These are phyloP conservation scores for Platycheirus rosarum DNA, from an alignment of 2,888 invertebrate species.

Conservation along the genomic window DNA sequence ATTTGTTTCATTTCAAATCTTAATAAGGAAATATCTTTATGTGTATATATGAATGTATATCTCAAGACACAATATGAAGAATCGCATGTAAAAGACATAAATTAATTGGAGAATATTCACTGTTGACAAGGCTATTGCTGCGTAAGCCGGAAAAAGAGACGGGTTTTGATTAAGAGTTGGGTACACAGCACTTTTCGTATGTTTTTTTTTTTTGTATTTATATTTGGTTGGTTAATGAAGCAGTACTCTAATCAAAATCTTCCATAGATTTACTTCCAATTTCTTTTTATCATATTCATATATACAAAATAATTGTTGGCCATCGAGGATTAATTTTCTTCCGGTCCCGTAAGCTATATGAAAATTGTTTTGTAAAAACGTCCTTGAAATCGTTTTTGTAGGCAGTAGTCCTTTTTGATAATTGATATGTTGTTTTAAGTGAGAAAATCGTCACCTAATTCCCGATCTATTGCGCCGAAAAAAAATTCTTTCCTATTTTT, in stretches of 20 bases:
- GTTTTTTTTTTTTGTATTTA: slow-evolving; percentile 32
- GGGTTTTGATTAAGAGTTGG: slow-evolving; percentile 55
- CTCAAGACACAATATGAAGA: not conserved
- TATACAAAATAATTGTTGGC: no score
- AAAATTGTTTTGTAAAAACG: no score
- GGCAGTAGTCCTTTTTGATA: no score
- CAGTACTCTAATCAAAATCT: not conserved
- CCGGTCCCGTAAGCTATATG: no score
- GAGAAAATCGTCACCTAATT: no score
- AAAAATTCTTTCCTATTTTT: no score
- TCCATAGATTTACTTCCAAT: not conserved
- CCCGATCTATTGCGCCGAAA: no score
- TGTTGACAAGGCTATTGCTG: slow-evolving; percentile 46
- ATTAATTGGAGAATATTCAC: slow-evolving; percentile 67
- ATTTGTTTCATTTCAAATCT: slow-evolving; percentile 59
- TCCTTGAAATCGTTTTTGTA: no score
- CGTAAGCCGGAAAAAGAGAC: slow-evolving; percentile 50
- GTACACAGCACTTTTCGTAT: slow-evolving; percentile 42
- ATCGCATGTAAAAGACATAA: slow-evolving; percentile 46
- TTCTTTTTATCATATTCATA: no score
- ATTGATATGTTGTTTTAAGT: no score
- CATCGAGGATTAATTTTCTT: no score
- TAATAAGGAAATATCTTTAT: slow-evolving; percentile 55
- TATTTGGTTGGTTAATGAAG: not conserved
- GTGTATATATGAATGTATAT: not conserved